Evolutionary conservation across 2,797 vertebrate genomes (phyloP).

Genomic region (Chloroceryle inda): DNA sequence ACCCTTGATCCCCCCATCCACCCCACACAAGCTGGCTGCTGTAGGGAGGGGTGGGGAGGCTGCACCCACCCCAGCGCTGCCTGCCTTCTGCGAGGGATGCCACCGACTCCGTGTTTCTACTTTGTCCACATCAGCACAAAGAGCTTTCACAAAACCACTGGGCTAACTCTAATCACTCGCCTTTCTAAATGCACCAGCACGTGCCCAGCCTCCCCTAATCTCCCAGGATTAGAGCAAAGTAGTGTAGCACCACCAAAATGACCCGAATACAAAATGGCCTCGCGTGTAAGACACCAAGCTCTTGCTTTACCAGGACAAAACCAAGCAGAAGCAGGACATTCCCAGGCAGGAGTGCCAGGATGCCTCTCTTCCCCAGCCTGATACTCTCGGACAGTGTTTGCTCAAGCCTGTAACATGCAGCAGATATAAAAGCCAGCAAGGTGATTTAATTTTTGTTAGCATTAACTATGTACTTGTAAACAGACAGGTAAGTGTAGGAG

Average conservation of each 20-base stretch:
- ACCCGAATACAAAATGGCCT: slow-evolving; percentile 56
- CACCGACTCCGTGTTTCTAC: not conserved
- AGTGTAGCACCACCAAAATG: slow-evolving; percentile 52
- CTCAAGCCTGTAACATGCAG: not conserved
- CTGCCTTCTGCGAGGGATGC: not conserved
- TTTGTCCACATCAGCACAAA: slow-evolving; percentile 38
- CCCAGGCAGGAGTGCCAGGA: not conserved
- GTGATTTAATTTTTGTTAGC: not conserved
- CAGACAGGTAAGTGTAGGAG: not conserved
- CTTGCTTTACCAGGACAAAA: not conserved
- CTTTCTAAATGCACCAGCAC: slow-evolving; percentile 63
- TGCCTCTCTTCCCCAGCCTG: not conserved
- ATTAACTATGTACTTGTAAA: not conserved
- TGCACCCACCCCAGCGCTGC: not conserved
- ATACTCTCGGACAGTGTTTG: not conserved
- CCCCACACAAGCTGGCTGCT: not conserved
- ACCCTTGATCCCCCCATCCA: not conserved
- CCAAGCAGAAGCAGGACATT: not conserved
- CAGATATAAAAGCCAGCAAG: not conserved
- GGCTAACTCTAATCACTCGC: slow-evolving; percentile 53
- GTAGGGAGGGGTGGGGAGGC: not conserved
- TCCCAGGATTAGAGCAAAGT: slow-evolving; percentile 60
- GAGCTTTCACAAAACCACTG: slow-evolving; percentile 41
- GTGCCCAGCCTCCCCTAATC: slow-evolving; percentile 55
- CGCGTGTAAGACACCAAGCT: fast-evolving